Conservation (phyloP, 2,797 vertebrate genomes). For the Coranthus polyacanthus region DNA sequence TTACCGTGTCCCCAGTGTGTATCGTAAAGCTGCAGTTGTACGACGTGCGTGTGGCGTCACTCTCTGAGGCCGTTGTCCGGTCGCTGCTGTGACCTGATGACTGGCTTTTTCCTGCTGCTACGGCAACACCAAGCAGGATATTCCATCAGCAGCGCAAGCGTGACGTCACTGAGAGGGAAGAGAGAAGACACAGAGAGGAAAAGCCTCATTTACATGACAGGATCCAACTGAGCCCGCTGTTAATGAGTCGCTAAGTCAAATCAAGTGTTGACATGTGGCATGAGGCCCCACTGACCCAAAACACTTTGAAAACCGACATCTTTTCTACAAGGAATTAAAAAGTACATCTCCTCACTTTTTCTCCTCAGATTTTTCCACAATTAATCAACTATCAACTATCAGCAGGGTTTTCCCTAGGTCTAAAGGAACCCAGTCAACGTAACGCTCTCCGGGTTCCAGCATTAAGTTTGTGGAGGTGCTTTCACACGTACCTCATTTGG, state of each 20-base stretch:
- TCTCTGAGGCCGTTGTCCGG: slow-evolving; percentile 48
- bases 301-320: too few relatives aligned
- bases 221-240: slow-evolving; percentile 15
- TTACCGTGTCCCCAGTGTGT: slow-evolving; percentile 55
- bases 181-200: slow-evolving; percentile 40
- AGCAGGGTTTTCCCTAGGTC: too few relatives aligned
- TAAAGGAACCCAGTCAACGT: too few relatives aligned
- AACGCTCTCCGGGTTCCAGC: too few relatives aligned
- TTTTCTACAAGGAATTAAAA: slow-evolving; percentile 1
- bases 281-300: background rate
- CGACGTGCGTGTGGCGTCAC: slow-evolving; percentile 55
- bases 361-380: too few relatives aligned
- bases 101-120: slow-evolving; percentile 55
- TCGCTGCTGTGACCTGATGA: slow-evolving; percentile 53
- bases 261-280: background rate
- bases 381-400: too few relatives aligned
- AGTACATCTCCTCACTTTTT: too few relatives aligned
- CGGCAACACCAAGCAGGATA: slow-evolving; percentile 39
- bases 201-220: slow-evolving; percentile 39
- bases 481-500: too few relatives aligned
- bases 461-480: too few relatives aligned
- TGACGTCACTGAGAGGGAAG: slow-evolving; percentile 35
- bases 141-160: slow-evolving; percentile 48
- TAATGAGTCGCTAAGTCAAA: slow-evolving; percentile 18
- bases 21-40: slow-evolving; percentile 59